Percentiles rank a stretch among this genome's conserved stretches.
Conservation (phyloP, 1,140 invertebrate species). For the Chrysomallon squamiferum region DNA sequence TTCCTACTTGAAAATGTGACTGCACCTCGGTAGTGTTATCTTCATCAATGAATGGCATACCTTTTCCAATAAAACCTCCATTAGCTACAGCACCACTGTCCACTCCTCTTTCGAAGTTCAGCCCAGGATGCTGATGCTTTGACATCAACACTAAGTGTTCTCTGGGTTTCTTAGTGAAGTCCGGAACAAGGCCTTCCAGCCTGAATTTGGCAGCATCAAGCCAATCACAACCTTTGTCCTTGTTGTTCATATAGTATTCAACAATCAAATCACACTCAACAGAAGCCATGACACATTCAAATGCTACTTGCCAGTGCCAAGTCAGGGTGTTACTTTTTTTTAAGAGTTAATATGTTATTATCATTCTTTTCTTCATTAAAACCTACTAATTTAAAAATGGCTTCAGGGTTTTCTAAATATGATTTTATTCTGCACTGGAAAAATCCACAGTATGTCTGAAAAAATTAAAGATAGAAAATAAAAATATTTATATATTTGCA, state of each 20-base stretch:
- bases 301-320: too few relatives aligned
- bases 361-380: neutral
- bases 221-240: neutral
- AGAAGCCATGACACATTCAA: neutral
- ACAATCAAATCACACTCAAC: neutral
- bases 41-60: constrained; percentile 3
- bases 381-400: neutral
- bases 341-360: neutral
- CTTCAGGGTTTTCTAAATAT: constrained; percentile 3
- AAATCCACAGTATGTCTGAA: constrained; percentile 6
- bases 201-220: neutral
- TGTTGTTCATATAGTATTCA: neutral
- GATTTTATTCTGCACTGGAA: constrained; percentile 3
- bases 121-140: neutral
- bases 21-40: neutral
- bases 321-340: too few relatives aligned
- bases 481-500: too few relatives aligned
- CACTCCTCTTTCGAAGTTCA: neutral
- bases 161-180: neutral
- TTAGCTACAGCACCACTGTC: neutral
- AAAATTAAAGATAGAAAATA: neutral
- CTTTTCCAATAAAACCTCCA: neutral
- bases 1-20: neutral
- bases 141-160: neutral
- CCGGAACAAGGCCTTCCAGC: neutral